Evolutionary conservation across 2,888 invertebrate genomes (phyloP).

Genomic region (Mimas tiliae): DNA sequence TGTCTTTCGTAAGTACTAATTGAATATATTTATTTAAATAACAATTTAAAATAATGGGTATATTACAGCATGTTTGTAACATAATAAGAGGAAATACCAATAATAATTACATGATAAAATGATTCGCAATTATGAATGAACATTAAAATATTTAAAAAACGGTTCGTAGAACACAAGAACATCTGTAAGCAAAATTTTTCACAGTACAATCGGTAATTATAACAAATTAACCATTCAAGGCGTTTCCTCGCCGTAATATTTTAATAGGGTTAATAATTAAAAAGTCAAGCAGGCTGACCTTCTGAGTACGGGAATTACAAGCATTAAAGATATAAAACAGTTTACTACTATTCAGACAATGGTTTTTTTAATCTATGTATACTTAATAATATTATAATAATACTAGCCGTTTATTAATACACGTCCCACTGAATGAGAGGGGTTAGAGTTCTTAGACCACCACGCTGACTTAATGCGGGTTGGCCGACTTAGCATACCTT

Average conservation of each 20-base stretch:
- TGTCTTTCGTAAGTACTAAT: conserved; percentile 78
- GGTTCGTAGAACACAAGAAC: background rate
- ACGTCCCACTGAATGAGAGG: too few species aligned
- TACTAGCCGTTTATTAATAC: too few species aligned
- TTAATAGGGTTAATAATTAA: conserved; percentile 67
- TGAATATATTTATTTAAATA: background rate
- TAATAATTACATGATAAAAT: background rate
- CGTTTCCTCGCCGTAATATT: conserved; percentile 66
- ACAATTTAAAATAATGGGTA: too few species aligned
- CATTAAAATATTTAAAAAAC: conserved; percentile 4
- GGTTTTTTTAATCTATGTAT: background rate
- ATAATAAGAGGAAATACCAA: background rate
- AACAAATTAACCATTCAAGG: conserved; percentile 58
- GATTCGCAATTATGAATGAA: background rate
- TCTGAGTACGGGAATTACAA: conserved; percentile 41
- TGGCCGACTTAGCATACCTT: too few species aligned
- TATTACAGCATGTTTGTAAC: too few species aligned
- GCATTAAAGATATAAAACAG: conserved; percentile 32
- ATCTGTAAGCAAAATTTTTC: conserved; percentile 13
- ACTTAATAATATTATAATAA: too few species aligned
- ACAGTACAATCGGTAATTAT: conserved; percentile 43
- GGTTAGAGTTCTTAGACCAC: too few species aligned
- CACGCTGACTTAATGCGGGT: too few species aligned
- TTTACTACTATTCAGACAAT: conserved; percentile 26
- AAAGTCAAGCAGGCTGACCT: conserved; percentile 57